phyloP scores from a whole-genome alignment of 2,797 vertebrate species.

The Urophycis tenuis region DNA sequence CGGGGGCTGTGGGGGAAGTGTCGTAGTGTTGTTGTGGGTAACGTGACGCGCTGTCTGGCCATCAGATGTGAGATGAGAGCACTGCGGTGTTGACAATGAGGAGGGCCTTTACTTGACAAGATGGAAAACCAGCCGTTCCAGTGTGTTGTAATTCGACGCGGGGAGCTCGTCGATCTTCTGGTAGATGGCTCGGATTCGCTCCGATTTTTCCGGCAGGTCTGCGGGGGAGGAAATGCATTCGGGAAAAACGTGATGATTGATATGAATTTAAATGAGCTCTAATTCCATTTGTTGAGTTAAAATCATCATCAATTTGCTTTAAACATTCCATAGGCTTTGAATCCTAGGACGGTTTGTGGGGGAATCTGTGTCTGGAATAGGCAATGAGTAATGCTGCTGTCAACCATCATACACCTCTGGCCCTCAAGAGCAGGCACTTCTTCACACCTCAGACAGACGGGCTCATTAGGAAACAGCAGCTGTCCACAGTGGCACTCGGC shows the following conservation, averaged over 20 bases:
- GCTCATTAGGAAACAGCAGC: conserved; percentile 1
- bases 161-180: conserved; percentile 87
- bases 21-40: not conserved
- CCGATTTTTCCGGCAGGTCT: conserved; percentile 86
- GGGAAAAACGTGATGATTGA: not conserved
- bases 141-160: conserved; percentile 76
- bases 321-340: not conserved
- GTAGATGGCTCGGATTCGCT: conserved; percentile 84
- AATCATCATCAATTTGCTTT: not conserved
- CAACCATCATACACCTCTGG: not conserved
- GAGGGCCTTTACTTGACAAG: conserved; percentile 79
- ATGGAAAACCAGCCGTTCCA: conserved; percentile 93
- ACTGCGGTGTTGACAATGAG: not conserved
- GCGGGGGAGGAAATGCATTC: not conserved
- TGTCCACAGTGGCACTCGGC: not conserved
- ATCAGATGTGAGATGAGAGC: not conserved
- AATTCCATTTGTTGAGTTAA: too few relatives aligned
- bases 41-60: not conserved
- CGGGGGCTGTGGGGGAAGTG: not conserved
- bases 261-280: too few relatives aligned
- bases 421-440: not conserved
- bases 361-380: not conserved
- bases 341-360: not conserved
- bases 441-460: not conserved
- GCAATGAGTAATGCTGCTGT: not conserved